Evolutionary conservation across 2,888 invertebrate genomes (phyloP).

Genomic region (Drosophila nigricruria): DNA sequence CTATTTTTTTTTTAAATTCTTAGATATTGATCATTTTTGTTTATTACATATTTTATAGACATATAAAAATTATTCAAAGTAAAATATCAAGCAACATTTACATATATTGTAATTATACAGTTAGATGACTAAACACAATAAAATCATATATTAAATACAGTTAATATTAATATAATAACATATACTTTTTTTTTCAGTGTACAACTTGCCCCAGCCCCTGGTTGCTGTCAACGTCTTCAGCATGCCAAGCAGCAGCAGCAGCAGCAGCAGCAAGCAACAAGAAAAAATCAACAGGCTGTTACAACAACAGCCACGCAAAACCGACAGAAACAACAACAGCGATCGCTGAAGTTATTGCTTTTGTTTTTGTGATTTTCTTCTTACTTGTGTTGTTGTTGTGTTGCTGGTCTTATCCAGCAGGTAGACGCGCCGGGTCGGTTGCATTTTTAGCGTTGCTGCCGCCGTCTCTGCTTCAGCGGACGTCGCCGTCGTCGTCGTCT

Average conservation of each 20-base stretch:
- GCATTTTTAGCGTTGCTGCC: conserved; percentile 46
- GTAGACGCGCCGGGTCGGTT: conserved; percentile 55
- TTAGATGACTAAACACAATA: too few relatives aligned
- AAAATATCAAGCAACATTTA: too few relatives aligned
- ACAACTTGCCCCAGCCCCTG: conserved; percentile 24
- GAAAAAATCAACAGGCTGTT: conserved; percentile 63
- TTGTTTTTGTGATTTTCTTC: conserved; percentile 61
- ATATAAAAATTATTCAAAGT: too few relatives aligned
- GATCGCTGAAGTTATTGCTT: conserved; percentile 8
- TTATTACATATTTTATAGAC: too few relatives aligned
- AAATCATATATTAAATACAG: neutral
- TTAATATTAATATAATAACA: too few relatives aligned
- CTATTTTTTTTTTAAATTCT: too few relatives aligned
- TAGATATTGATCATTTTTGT: too few relatives aligned
- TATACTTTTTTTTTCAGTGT: conserved; percentile 37
- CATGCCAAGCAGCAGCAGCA: conserved; percentile 36
- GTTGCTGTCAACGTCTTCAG: conserved; percentile 17
- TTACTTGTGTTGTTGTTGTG: conserved; percentile 27
- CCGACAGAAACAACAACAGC: conserved; percentile 22
- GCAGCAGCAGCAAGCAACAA: too few relatives aligned
- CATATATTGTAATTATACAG: too few relatives aligned
- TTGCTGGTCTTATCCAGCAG: conserved; percentile 52
- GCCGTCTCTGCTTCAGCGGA: conserved; percentile 31
- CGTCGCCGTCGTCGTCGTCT: conserved; percentile 14
- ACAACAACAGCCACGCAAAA: conserved; percentile 29